phyloP scores from a whole-genome alignment of 2,113 vertebrate species.

The western clawed frog (Xenopus tropicalis) region UCB_Xtro_10.0 CM004450.2:66584501-66585000 shows the following conservation, averaged over 20 bases:
- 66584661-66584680: neutral
- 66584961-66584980: too few relatives aligned
- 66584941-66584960: too few relatives aligned
- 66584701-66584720: constrained; percentile 10
- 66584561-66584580: too few relatives aligned
- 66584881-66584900: constrained; percentile 12
- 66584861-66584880: constrained; percentile 24
- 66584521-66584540: too few relatives aligned
- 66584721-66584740: constrained; percentile 35
- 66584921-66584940: too few relatives aligned
- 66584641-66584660: neutral
- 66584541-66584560: too few relatives aligned
- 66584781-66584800: constrained; percentile 13
- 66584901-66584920: constrained; percentile 16
- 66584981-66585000: too few relatives aligned
- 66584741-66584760: constrained; percentile 12
- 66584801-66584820: constrained; percentile 20
- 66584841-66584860: constrained; percentile 22
- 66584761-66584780: constrained; percentile 8
- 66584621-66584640: too few relatives aligned
- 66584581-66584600: too few relatives aligned
- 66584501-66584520: too few relatives aligned
- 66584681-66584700: constrained; percentile 4
- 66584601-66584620: too few relatives aligned
- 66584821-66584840: constrained; percentile 23